These are phyloP conservation scores for Drosophila imparisetae DNA, from an alignment of 2,888 invertebrate species.

Conservation along the genomic window DNA sequence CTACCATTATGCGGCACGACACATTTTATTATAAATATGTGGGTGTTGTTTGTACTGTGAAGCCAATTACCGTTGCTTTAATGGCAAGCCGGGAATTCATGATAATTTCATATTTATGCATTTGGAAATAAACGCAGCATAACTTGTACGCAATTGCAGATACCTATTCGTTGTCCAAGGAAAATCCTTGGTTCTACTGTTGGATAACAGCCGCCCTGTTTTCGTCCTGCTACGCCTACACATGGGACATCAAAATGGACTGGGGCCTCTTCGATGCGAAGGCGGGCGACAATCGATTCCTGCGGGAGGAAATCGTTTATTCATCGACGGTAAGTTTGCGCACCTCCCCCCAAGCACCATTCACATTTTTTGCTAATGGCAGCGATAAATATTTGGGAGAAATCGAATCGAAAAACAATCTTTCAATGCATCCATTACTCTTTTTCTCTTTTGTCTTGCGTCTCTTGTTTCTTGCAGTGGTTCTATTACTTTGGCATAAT, in stretches of 20 bases:
- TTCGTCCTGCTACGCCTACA: constrained; percentile 91
- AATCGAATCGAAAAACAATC: constrained; percentile 55
- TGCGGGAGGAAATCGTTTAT: constrained; percentile 92
- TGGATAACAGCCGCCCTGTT: constrained; percentile 89
- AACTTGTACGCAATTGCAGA: constrained; percentile 29
- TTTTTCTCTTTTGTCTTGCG: constrained; percentile 1
- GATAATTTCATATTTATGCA: constrained; percentile 50
- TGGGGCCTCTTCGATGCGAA: constrained; percentile 92
- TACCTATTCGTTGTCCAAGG: constrained; percentile 83
- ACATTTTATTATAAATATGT: constrained; percentile 24
- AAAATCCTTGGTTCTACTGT: constrained; percentile 89
- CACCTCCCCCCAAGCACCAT: neutral
- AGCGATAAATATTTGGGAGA: constrained; percentile 68
- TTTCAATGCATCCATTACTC: constrained; percentile 58
- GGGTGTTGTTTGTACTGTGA: constrained; percentile 49
- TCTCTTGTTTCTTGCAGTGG: constrained; percentile 83
- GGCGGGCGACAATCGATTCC: constrained; percentile 90
- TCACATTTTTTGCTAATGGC: constrained; percentile 50
- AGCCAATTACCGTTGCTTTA: constrained; percentile 61
- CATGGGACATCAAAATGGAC: constrained; percentile 96
- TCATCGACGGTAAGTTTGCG: constrained; percentile 87
- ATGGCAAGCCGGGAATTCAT: constrained; percentile 48
- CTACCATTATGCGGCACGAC: neutral
- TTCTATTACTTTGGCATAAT: constrained; percentile 94
- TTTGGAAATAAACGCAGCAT: neutral